Base-by-base conservation (phyloP, 2,888 invertebrate species). In the Trilocha varians region DNA sequence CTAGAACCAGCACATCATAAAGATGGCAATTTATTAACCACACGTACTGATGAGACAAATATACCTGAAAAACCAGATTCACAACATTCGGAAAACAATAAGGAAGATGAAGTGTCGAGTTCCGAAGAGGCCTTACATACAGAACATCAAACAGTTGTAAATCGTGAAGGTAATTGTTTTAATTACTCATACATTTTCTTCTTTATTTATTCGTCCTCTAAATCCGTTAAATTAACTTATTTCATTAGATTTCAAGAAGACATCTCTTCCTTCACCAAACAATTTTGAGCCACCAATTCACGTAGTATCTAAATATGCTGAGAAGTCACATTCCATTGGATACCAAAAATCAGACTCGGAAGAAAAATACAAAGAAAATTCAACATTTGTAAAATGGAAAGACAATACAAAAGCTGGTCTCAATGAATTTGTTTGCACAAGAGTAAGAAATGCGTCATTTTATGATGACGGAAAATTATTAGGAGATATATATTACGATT, bases 31-130 rank as follows among this genome's bases (percentile, higher is more conserved):
- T 15, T 53, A 5, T 51, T 53, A 34, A 53, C 48, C 8, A 36
- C 51, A 17, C 41, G 58, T 6, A n/a, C 53, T 16, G 38, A 74
- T 63, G 39, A 66, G 57, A 45, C 60, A 68, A 49, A 53, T 13
- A 43, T 43, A 49, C 46, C 75, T 38, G 71, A 75, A 34, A 72
- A 78, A 47, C 60, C 83, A 3, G 73, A 82, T 41, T 68, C 79
- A 0, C 76, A 83, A 16, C 67, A 78, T 8, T 43, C 63, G 1
- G 76, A 76, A 11, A 78, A 64, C 57, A 60, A 76, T 16, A 91
- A 91, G 62, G 93, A 93, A 53, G 92, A 93, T 56, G 93, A 93
- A 73, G 92, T 93, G 0, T 89, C 91, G 15, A 93, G 93, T 67
- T 91, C 92, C 0, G 92, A 92, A 64, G 92, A 92, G 70, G 88